Base-by-base conservation (phyloP, 2,797 vertebrate species). In the Iguana delicatissima region DNA sequence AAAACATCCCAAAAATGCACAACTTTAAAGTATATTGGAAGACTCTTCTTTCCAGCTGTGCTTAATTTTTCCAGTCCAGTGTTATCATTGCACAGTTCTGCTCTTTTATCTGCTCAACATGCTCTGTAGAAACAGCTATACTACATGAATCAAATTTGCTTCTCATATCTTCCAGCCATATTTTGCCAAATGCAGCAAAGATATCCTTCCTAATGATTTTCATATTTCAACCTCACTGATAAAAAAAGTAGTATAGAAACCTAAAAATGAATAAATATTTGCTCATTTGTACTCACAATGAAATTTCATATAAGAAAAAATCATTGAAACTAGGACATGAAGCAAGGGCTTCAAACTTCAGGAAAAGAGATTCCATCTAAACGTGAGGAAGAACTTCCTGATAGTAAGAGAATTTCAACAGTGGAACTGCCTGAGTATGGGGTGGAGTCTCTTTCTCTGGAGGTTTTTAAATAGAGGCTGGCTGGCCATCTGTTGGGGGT, bases 11-110 rank as follows among this genome's bases (percentile, higher is more conserved):
- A 50, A 29, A 50, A 12, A 26, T 29, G 42, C 46, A 24, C 13
- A 13, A 52, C 26, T 29, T 29, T 62, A 3, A 20, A 62, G 6
- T 9, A 52, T 73, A 55, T 0, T 0, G 38, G 64, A 38, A 92
- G 93, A 9, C 46, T 87, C 87, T 46, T 86, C 88, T 92, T 77
- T 80, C 52, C 74, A 29, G 92, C 83, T 87, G 88, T 87, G 85
- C 92, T 92, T 88, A 67, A 62, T 86, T 89, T 93, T 91, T 0
- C 16, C 86, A 89, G 92, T 89, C 87, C 67, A 82, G 86, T 89
- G 87, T 22, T 3, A 59, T 89, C 64, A 80, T 89, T 84, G 74
- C 79, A 59, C 64, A 2, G 0, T 16, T 72, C 74, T 92, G 85
- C 46, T 81, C 12, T 59, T 77, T 90, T 91, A 74, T 93, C 89